Base-by-base conservation (phyloP, 2,888 invertebrate species). In the Agapetus fuscipes region DNA sequence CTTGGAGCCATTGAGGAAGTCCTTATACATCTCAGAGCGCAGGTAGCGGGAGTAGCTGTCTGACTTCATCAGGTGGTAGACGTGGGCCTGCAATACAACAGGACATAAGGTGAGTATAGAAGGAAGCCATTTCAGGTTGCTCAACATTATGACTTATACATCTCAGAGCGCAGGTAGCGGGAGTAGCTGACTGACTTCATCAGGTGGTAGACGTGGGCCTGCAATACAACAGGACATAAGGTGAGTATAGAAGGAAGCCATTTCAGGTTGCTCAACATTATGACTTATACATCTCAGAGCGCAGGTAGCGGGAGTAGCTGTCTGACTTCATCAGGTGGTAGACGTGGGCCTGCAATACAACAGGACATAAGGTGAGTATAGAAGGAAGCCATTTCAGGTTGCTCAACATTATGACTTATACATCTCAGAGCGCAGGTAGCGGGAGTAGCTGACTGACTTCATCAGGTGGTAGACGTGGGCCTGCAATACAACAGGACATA, bases 101-200 rank as follows among this genome's bases (percentile, higher is more conserved):
- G n/a, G n/a, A n/a, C n/a, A n/a, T n/a, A n/a, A n/a, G n/a, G n/a
- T n/a, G n/a, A n/a, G n/a, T n/a, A n/a, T n/a, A n/a, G n/a, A n/a
- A n/a, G n/a, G n/a, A n/a, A n/a, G n/a, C n/a, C n/a, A n/a, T n/a
- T n/a, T n/a, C n/a, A n/a, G n/a, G n/a, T n/a, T n/a, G n/a, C n/a
- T 97, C n/a, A n/a, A n/a, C n/a, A n/a, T n/a, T n/a, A n/a, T n/a
- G n/a, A n/a, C 74, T 95, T 95, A 69, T 97, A 98, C 87, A 95
- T 91, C 53, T 97, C 97, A 1, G 96, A 97, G 49, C 98, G 82
- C 37, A 98, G 72, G 60, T 97, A 98, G 52, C 98, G 77, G 37
- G 95, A 95, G 60, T 99, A 98, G 57, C 94, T 95, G 68, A 99
- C 98, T 50, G 91, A 94, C 61, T 97, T 97, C 98, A 98, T 99